These are phyloP conservation scores for Drosophila varians DNA, from an alignment of 1,140 invertebrate species.

Conservation along the genomic window DNA sequence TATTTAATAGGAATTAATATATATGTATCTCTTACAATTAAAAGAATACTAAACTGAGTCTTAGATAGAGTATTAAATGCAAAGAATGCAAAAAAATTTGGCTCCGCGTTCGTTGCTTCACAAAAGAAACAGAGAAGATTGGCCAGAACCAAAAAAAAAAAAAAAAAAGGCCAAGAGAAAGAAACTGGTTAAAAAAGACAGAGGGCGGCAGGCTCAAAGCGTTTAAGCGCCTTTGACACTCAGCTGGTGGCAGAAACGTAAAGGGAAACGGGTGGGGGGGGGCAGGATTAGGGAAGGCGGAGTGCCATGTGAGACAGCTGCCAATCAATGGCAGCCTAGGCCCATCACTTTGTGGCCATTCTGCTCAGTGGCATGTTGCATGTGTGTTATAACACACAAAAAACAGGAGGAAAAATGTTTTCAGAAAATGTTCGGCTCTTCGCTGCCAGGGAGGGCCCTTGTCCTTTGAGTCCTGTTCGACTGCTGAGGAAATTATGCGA, in stretches of 20 bases:
- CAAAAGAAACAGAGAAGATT: slow-evolving; percentile 43
- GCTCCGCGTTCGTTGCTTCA: slow-evolving; percentile 15
- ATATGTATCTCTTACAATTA: no score
- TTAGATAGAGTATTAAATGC: slow-evolving; percentile 39
- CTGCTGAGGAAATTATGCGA: slow-evolving; percentile 37
- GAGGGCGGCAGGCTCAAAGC: slow-evolving; percentile 53
- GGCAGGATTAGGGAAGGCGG: slow-evolving; percentile 50
- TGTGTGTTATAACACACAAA: slow-evolving; percentile 23
- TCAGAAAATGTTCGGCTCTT: slow-evolving; percentile 15
- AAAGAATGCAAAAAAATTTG: slow-evolving; percentile 27
- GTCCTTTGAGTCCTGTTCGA: slow-evolving; percentile 8
- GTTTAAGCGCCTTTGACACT: slow-evolving; percentile 71
- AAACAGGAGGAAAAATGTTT: slow-evolving; percentile 24
- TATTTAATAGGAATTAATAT: no score
- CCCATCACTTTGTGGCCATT: slow-evolving; percentile 58
- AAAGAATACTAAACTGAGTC: no score
- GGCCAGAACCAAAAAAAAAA: slow-evolving; percentile 29
- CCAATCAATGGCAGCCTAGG: slow-evolving; percentile 66
- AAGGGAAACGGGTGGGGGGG: slow-evolving; percentile 5
- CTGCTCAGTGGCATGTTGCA: slow-evolving; percentile 34
- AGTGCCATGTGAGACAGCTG: slow-evolving; percentile 71
- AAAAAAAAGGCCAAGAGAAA: slow-evolving; percentile 17
- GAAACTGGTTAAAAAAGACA: slow-evolving; percentile 25
- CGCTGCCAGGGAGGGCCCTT: slow-evolving; percentile 7
- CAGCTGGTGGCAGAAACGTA: slow-evolving; percentile 23